Evolutionary conservation across 2,113 vertebrate species (phyloP), one percentile per base, ranked within the genome.

Genomic region (Aspidoscelis tigris): DNA sequence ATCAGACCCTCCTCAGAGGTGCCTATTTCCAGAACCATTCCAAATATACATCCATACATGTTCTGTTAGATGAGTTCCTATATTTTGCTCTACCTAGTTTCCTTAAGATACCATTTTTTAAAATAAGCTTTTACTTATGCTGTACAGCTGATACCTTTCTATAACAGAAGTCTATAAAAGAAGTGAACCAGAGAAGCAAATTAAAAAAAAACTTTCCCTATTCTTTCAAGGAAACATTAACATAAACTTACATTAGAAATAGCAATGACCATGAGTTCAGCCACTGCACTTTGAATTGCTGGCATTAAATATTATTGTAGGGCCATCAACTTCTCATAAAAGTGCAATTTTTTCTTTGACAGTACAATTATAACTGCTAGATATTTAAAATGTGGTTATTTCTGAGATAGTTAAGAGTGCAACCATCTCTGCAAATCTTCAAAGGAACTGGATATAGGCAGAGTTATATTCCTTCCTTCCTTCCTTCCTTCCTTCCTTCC

Each of bases 241-340:
- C 76, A 83, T 75, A 55, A 83, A 78, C 41, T 55, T 78, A 55
- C 33, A 83, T 73, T 83, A 79, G 69, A 83, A 72, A 33, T 14
- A 66, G 39, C 24, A 47, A 85, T 75, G 53, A 78, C 76, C 47
- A 58, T 82, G 64, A 44, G 5, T 84, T 81, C 72, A 58, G 24
- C 84, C 64, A 75, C 16, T 18, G 7, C 47, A 85, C 18, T 44
- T 24, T 11, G 65, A 86, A 86, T 76, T 76, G 41, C 81, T 47
- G 20, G 71, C 75, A 75, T 82, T 82, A 65, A 80, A n/a, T 74
- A 80, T 79, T 66, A 85, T 80, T 50, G 70, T 65, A 43, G 33
- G 76, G 58, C 53, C 73, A 79, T 85, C 83, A 12, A 26, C 73
- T 65, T 80, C 58, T 80, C 83, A 85, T 66, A 66, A 78, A 73